These are phyloP conservation scores for Poeciliopsis occidentalis DNA, from an alignment of 2,113 vertebrate genomes.

Conservation along the genomic window DNA sequence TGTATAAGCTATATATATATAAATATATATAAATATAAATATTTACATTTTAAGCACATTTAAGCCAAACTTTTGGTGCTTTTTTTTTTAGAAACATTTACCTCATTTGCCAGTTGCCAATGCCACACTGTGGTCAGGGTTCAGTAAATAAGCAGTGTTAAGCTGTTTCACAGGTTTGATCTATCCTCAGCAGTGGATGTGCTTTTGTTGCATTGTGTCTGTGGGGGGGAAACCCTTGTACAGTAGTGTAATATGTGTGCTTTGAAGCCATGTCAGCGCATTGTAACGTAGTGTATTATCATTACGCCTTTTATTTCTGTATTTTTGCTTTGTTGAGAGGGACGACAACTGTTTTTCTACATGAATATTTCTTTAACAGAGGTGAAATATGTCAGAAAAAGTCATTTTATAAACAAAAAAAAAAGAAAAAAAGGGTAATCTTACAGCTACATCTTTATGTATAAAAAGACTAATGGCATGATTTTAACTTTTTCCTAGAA, in stretches of 20 bases:
- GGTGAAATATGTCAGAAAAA: conserved; percentile 66
- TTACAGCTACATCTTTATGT: conserved; percentile 74
- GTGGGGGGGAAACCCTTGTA: conserved; percentile 74
- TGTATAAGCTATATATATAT: conserved; percentile 62
- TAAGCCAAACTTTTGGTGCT: conserved; percentile 71
- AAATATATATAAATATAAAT: too few species aligned
- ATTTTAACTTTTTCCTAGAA: conserved; percentile 77
- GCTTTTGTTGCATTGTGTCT: conserved; percentile 70
- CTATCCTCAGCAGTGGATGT: conserved; percentile 60
- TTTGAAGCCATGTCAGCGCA: conserved; percentile 76
- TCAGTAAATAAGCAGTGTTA: conserved; percentile 63
- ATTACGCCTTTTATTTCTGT: conserved; percentile 52
- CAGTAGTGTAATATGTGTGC: conserved; percentile 79
- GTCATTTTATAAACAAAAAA: conserved; percentile 68
- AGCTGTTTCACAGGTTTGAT: conserved; percentile 64
- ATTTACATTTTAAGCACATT: not conserved
- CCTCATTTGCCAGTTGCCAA: conserved; percentile 70
- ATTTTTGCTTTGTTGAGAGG: conserved; percentile 50
- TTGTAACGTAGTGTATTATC: conserved; percentile 72
- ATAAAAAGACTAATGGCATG: conserved; percentile 77
- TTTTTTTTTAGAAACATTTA: conserved; percentile 60
- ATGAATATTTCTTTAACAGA: conserved; percentile 72
- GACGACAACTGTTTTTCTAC: conserved; percentile 67
- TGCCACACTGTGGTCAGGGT: conserved; percentile 40
- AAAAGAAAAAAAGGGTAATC: conserved; percentile 56